Percentiles rank a stretch among this genome's conserved stretches.
Evolutionary conservation across 92 coral and sea anemone species (phyloP).

Genomic region (Paramuricea clavata): DNA sequence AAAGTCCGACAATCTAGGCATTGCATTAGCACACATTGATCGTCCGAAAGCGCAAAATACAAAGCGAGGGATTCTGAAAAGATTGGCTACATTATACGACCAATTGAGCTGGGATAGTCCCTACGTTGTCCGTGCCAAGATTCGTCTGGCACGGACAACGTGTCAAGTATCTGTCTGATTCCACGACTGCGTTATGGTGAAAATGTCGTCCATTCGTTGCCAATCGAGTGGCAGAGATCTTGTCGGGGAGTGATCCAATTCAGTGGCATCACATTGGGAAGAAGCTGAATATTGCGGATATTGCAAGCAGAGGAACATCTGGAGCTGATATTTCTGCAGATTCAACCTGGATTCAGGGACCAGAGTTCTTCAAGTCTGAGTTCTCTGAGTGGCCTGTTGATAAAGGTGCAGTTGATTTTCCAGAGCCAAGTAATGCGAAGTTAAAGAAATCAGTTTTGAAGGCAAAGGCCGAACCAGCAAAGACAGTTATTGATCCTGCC

Average conservation of each 20-base stretch:
- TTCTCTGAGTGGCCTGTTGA: no score
- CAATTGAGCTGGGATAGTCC: constrained; percentile 69
- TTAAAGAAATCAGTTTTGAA: no score
- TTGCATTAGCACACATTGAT: no score
- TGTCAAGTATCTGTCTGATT: constrained; percentile 34
- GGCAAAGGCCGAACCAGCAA: no score
- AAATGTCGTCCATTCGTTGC: constrained; percentile 46
- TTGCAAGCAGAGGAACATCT: constrained; percentile 50
- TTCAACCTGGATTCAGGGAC: constrained; percentile 53
- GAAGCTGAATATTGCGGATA: constrained; percentile 52
- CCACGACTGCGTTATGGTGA: constrained; percentile 56
- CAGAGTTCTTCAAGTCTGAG: no score
- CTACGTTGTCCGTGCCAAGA: constrained; percentile 56
- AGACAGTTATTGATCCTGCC: no score
- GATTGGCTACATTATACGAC: constrained; percentile 57
- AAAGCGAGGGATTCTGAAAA: constrained; percentile 55
- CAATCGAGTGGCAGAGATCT: no score
- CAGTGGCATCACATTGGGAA: no score
- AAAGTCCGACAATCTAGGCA: constrained; percentile 62
- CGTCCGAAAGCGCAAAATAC: constrained; percentile 31
- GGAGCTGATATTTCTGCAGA: constrained; percentile 28
- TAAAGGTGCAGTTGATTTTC: no score
- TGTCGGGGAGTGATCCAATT: no score
- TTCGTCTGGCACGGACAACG: constrained; percentile 56
- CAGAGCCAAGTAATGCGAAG: no score